Base-by-base conservation (phyloP, 2,888 invertebrate genomes). In the Parnassius mnemosyne region DNA sequence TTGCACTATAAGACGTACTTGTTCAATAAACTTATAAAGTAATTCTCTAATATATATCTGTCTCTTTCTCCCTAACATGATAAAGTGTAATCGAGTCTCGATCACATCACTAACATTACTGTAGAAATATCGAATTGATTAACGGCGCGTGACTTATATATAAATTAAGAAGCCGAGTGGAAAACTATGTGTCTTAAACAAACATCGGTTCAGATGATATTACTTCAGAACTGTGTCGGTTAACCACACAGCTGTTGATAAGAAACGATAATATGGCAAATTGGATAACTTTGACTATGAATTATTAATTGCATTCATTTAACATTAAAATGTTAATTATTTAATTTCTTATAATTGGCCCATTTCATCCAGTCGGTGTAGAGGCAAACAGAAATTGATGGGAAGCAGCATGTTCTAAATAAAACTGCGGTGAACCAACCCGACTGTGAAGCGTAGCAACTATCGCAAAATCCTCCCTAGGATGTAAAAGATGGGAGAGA, bases 31-130 rank as follows among this genome's bases (percentile, higher is more conserved):
- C 47, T 57, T 53, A 16, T 1, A 9, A 46, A 10, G 44, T 53
- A 2, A 46, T n/a, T 10, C n/a, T 46, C 16, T 49, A 57, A 57
- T 9, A 50, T 46, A 52, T n/a, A 34, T 11, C 55, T 55, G 52
- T 59, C 63, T 59, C 63, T 55, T 59, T 63, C 59, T 51, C 52
- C 47, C n/a, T 16, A 43, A 13, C n/a, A 9, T 53, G 5, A 58
- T 43, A 13, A 25, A 25, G 2, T 44, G 1, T 10, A 16, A 3
- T 43, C 44, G 7, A 12, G 9, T 12, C 13, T 49, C 2, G n/a
- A 13, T 13, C 9, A 49, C 13, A 13, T 2, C 49, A 49, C n/a
- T 2, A 9, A 13, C 5, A 13, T 9, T 49, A 16, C 12, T 49
- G 49, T 9, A 49, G 7, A 49, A 1, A 11, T n/a, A 11, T 34